Base-by-base conservation (phyloP, 1,140 invertebrate genomes). In the Theocolax elegans region DNA sequence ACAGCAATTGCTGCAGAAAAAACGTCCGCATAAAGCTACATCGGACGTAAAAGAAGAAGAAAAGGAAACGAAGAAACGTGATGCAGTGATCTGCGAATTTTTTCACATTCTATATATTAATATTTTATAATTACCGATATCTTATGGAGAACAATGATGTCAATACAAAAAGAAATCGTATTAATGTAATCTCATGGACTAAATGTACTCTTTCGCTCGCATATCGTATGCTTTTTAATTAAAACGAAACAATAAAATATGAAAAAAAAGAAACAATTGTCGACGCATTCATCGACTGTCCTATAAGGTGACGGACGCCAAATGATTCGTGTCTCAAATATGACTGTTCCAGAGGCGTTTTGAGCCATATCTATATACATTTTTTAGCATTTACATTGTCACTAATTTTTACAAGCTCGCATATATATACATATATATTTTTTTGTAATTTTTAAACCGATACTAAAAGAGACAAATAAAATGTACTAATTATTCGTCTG, bases 101-200 rank as follows among this genome's bases (percentile, higher is more conserved):
- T 78, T 83, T 78, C 71, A 80, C 78, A 81, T 79, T 80, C 76
- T 81, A 80, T 82, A 81, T 81, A 77, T 75, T 81, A 77, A 79
- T 79, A 80, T 83, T 79, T 77, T 75, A 79, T 70, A 76, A 78
- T 77, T 78, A 81, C 73, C 76, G 75, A 78, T 83, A 80, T 79
- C 79, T 76, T 81, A 79, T 70, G 74, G 53, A 76, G 49, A 66
- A 67, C 67, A 69, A 75, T 72, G 67, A 68, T 76, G 71, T 53
- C 67, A 75, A 74, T 63, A 67, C 73, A 73, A 72, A 65, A 66
- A 68, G 27, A 73, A 74, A 72, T 69, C 71, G 56, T 77, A 76
- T 73, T 71, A 73, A 77, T 76, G 70, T 77, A 77, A 75, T 75
- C 73, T 75, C 60, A 72, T 76, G 74, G 38, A 74, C 63, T 74